Evolutionary conservation across 2,797 vertebrate species (phyloP).

Genomic region (Leucoraja ocellata): DNA sequence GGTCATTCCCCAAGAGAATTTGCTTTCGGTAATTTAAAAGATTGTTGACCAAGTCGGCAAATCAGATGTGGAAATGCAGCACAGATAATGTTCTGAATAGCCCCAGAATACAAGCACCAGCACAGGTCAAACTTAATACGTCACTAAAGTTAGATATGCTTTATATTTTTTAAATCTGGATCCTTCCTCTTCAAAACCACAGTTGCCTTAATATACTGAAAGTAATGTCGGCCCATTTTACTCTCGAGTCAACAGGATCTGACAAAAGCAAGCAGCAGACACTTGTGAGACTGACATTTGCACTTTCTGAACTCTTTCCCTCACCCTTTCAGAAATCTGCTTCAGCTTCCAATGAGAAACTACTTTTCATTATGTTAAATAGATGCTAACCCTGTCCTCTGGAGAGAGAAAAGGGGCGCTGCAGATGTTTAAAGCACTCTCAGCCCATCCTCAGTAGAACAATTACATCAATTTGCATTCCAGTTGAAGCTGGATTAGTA

Average conservation of each 20-base stretch:
- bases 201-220: not conserved
- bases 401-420: slow-evolving; percentile 52
- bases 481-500: slow-evolving; percentile 70
- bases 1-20: not conserved
- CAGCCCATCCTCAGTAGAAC: slow-evolving; percentile 59
- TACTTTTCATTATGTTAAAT: slow-evolving; percentile 39
- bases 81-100: not conserved
- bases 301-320: slow-evolving; percentile 37
- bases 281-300: slow-evolving; percentile 38
- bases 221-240: slow-evolving; percentile 41
- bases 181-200: slow-evolving; percentile 26
- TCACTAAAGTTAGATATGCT: not conserved
- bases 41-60: slow-evolving; percentile 13
- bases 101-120: not conserved
- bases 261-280: slow-evolving; percentile 13
- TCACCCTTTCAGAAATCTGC: slow-evolving; percentile 38
- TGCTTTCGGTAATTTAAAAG: slow-evolving; percentile 7
- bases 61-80: slow-evolving; percentile 11
- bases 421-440: slow-evolving; percentile 64
- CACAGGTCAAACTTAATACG: not conserved
- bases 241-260: slow-evolving; percentile 27
- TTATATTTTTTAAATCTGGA: not conserved
- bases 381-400: slow-evolving; percentile 44
- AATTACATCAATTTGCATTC: slow-evolving; percentile 71
- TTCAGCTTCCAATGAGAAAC: slow-evolving; percentile 35